These are phyloP conservation scores for Phaethon lepturus DNA, from an alignment of 2,113 vertebrate genomes.

Conservation along the genomic window DNA sequence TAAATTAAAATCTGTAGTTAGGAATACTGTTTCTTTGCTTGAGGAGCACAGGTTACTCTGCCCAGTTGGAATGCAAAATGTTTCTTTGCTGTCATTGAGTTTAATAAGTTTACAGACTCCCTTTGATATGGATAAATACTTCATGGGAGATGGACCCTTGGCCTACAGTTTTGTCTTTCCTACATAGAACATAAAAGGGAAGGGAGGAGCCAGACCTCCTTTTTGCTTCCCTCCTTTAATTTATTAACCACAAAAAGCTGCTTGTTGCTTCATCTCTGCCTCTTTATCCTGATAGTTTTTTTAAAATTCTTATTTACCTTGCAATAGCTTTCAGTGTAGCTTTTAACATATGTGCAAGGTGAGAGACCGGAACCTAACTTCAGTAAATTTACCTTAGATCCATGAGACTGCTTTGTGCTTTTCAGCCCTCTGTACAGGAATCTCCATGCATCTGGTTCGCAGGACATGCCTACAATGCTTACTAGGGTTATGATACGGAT, in stretches of 20 bases:
- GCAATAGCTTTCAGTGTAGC: not conserved
- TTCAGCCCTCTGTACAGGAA: not conserved
- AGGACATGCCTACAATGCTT: not conserved
- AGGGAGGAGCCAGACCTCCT: not conserved
- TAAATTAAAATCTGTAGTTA: not conserved
- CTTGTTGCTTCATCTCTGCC: not conserved
- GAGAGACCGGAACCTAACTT: not conserved
- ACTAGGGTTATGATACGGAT: not conserved
- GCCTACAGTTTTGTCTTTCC: not conserved
- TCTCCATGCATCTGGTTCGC: not conserved
- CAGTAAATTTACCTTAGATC: not conserved
- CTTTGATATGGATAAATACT: not conserved
- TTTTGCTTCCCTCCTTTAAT: not conserved
- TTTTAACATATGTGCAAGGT: not conserved
- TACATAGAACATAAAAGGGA: not conserved
- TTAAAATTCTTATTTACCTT: not conserved
- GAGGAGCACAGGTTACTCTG: not conserved
- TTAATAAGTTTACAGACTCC: not conserved
- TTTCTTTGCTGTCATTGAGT: not conserved
- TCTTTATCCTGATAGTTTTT: not conserved
- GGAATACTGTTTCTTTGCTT: not conserved
- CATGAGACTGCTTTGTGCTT: not conserved
- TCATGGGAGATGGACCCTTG: not conserved
- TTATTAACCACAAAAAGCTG: not conserved
- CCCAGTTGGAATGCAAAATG: not conserved